Evolutionary conservation across 2,888 invertebrate genomes (phyloP).

Genomic region (Heliconius charithonia): DNA sequence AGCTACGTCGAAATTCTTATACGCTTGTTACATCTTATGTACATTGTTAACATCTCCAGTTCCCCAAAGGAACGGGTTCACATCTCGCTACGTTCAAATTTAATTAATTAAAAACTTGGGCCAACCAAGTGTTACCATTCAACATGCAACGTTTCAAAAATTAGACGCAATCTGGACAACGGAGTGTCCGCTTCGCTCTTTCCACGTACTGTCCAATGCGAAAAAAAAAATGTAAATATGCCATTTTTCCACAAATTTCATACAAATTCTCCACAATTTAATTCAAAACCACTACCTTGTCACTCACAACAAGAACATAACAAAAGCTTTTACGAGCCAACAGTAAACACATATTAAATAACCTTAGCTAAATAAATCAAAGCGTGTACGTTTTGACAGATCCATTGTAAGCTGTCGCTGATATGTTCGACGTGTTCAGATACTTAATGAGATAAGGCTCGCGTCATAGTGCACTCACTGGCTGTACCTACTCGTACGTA

Average conservation of each 20-base stretch:
- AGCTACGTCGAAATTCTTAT: no score
- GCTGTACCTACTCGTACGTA: not conserved
- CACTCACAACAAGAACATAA: not conserved
- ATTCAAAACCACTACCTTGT: not conserved
- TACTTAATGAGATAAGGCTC: constrained; percentile 69
- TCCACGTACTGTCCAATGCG: no score
- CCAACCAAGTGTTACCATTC: no score
- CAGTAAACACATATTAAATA: not conserved
- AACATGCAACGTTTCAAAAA: no score
- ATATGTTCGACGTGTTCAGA: constrained; percentile 55
- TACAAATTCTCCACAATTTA: not conserved
- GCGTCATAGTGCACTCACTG: constrained; percentile 60
- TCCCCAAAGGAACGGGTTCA: no score
- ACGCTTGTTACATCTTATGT: no score
- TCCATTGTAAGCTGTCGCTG: constrained; percentile 39
- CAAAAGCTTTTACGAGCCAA: not conserved
- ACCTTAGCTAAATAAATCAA: constrained; percentile 22
- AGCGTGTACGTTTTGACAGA: constrained; percentile 44
- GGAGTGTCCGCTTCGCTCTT: no score
- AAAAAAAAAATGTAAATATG: no score
- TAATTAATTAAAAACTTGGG: no score
- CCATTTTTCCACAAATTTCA: not conserved
- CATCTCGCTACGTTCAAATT: no score
- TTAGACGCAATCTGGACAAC: no score
- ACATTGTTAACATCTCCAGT: no score